Base-by-base conservation (phyloP, 2,113 vertebrate genomes). In the Hydrochoerus hydrochaeris region DNA sequence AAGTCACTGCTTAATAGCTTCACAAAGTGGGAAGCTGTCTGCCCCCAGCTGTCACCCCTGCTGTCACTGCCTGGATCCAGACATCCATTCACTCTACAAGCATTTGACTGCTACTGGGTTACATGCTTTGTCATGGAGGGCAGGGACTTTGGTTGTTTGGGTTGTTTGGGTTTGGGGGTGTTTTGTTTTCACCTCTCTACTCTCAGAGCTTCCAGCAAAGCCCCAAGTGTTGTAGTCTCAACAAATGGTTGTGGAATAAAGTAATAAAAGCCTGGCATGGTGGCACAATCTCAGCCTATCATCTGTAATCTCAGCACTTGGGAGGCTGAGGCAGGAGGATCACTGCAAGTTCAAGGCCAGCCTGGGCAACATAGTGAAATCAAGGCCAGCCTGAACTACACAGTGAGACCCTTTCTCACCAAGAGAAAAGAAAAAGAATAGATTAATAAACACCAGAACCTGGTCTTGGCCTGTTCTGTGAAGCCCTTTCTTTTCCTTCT, bases 11-110 rank as follows among this genome's bases (percentile, higher is more conserved):
- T 90, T 84, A 90, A 62, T 46, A 65, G 77, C 85, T 19, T 78
- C 49, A 69, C 83, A 35, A 88, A 92, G 62, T 49, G 54, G 46
- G 69, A 86, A 77, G 69, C 82, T 80, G 14, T 62, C 85, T 83
- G 75, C 86, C 91, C 94, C 88, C 75, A 90, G 93, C 94, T 91
- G 85, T 63, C 93, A 41, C 90, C 82, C 44, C 65, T 65, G 78
- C 96, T 96, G 88, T 96, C 95, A 32, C 88, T n/a, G 63, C 54
- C 78, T 86, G 89, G 32, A 78, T 91, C 85, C 1, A 92, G 81
- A 46, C 85, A 44, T 44, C 82, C 71, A 16, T 46, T 92, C 69
- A 26, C 57, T 78, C 58, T 12, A 12, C 38, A 44, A 63, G 54
- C 81, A 71, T 52, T 86, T 82, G 41, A 63, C 69, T 71, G 84